Base-by-base conservation (phyloP, 2,797 vertebrate genomes). In the Tokudaia tokunoshimensis region DNA sequence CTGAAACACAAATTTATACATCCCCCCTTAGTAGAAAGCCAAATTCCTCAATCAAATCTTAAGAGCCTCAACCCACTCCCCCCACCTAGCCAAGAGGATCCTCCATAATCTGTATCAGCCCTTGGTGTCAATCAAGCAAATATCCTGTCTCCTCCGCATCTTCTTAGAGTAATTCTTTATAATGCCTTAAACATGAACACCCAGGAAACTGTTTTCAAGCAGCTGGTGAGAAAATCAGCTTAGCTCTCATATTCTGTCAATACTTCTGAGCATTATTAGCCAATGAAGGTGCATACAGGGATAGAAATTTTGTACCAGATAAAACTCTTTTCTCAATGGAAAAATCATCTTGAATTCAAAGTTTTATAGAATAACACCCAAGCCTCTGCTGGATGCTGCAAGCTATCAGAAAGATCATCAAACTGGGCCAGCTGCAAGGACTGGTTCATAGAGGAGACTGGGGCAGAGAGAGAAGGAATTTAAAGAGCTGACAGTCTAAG, bases 1-100 rank as follows among this genome's bases (percentile, higher is more conserved):
- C 92, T 94, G 84, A 96, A 96, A 94, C 96, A 94, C 96, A 96
- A 97, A 97, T 97, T 96, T 87, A 92, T 94, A 96, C 87, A 87
- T 97, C 96, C 96, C 86, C 70, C 94, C 67, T 91, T 95, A 94
- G 94, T 88, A 91, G 91, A 92, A 92, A 94, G 94, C 96, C 96
- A 97, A 95, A 72, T 55, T 97, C 92, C 91, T 96, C 92, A 55
- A 75, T 95, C 70, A 91, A 81, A 86, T 87, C 91, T 94, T 61
- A 76, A 76, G 72, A 89, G 52, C 41, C 70, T 24, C 72, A 61
- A 44, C 55, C 26, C 6, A 47, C 37, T 89, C 15, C 80, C 78
- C 88, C 59, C 76, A 50, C 79, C 74, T 78, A 70, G 50, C 86
- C 95, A 95, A 97, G 29, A 75, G 86, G 80, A 63, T 67, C 44